phyloP scores from a whole-genome alignment of 2,113 vertebrate genomes.

The Nerophis ophidion region DNA sequence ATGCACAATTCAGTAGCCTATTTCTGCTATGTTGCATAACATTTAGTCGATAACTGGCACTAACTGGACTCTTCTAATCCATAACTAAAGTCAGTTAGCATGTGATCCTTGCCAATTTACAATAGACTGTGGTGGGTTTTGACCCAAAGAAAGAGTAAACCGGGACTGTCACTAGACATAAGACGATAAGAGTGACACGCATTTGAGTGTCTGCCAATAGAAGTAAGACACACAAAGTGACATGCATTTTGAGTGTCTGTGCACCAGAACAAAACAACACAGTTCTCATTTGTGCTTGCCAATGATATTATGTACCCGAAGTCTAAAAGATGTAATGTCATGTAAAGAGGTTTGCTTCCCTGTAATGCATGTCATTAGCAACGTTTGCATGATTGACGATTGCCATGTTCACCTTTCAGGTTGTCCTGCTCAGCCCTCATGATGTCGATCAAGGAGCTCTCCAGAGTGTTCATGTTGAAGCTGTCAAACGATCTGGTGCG shows the following conservation, averaged over 20 bases:
- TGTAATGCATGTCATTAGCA: neutral
- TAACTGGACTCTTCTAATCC: conserved; percentile 10
- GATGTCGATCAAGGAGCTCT: conserved; percentile 98
- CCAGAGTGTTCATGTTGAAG: conserved; percentile 95
- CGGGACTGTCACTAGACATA: too few relatives aligned
- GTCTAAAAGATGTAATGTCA: neutral
- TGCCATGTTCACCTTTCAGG: conserved; percentile 84
- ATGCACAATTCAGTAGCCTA: conserved; percentile 2
- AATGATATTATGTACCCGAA: too few relatives aligned
- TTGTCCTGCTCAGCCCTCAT: conserved; percentile 99
- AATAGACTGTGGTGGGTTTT: neutral
- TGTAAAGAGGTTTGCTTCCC: neutral
- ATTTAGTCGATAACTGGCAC: conserved; percentile 15
- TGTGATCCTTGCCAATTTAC: conserved; percentile 2
- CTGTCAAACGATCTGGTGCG: conserved; percentile 91
- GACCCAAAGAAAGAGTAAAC: neutral
- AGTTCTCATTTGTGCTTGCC: too few relatives aligned
- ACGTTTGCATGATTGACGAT: conserved; percentile 10
- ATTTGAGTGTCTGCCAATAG: too few relatives aligned
- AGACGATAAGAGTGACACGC: too few relatives aligned
- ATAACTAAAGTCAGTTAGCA: conserved; percentile 13
- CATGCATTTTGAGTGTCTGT: too few relatives aligned
- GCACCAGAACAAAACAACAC: too few relatives aligned
- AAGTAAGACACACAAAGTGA: too few relatives aligned
- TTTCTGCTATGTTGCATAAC: conserved; percentile 6